Base-by-base conservation (phyloP, 2,888 invertebrate species). In the Chaetogeoica ovagalla region DNA sequence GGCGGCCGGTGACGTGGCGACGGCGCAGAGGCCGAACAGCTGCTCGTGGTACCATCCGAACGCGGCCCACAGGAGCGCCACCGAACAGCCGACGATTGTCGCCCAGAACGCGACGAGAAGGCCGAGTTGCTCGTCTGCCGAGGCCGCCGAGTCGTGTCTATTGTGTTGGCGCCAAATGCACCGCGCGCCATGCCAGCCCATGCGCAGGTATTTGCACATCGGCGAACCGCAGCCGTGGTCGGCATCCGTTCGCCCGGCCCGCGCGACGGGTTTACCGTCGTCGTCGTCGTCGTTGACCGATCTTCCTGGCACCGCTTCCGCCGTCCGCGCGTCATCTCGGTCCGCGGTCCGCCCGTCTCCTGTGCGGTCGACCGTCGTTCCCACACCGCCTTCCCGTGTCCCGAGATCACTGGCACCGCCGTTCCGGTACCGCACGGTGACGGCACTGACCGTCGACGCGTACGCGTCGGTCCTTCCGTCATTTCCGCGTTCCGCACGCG, bases 11-110 rank as follows among this genome's bases (percentile, higher is more conserved):
- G 21, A 17, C 21, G 17, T 21, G 59, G 9, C 13, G 30, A 30
- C 13, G 11, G n/a, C 23, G 43, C 43, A 39, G 11, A 7, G 5
- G 13, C 71, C 39, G 71, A 72, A 60, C 71, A 43, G 71, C 6
- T 11, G 11, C 9, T 17, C 43, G 43, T 72, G 60, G 15, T n/a
- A 72, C 2, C 1, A 60, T 9, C 60, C 60, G 60, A 72, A 72
- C 60, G 23, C 43, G 15, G 60, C 9, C 71, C 71, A 72, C 71
- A 72, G 17, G 43, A 60, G 1, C 15, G 23, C 60, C 21, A 60
- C 43, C n/a, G 71, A 72, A 15, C 13, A 15, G 39, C 43, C 60
- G 21, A 60, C 39, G 9, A 17, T 15, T 13, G 4, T 17, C n/a
- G 43, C 13, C 71, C 71, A 72, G 21, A 72, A 72, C 15, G 39